Percentiles rank a stretch among this genome's conserved stretches.
phyloP scores from a whole-genome alignment of 2,888 invertebrate genomes.

The Agrotis puta region DNA sequence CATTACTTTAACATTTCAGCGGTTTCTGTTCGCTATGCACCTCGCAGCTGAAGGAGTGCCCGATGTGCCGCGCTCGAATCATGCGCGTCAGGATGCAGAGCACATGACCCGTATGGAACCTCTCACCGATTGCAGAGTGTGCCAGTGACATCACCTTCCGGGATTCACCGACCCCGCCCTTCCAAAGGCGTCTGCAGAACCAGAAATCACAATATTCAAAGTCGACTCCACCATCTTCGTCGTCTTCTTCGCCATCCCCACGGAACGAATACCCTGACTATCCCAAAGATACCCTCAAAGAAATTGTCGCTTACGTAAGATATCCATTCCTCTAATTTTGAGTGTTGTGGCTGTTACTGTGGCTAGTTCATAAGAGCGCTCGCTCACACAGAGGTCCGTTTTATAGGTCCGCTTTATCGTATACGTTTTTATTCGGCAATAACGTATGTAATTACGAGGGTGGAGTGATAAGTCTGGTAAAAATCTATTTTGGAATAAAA shows the following conservation, averaged over 20 bases:
- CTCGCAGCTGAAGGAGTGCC: conserved; percentile 95
- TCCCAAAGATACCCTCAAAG: not conserved
- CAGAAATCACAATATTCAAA: not conserved
- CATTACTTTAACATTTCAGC: conserved; percentile 79
- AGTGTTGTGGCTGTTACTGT: conserved; percentile 17
- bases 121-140: conserved; percentile 11
- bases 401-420: no score
- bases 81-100: conserved; percentile 70
- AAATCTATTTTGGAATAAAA: no score
- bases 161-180: conserved; percentile 42
- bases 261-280: not conserved
- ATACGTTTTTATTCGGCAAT: no score
- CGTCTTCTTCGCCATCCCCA: not conserved
- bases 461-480: no score
- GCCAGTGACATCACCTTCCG: conserved; percentile 13
- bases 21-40: conserved; percentile 96
- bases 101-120: conserved; percentile 67
- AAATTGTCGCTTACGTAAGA: conserved; percentile 34
- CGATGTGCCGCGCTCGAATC: conserved; percentile 94
- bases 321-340: conserved; percentile 13
- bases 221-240: not conserved
- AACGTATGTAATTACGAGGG: no score
- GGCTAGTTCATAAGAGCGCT: not conserved
- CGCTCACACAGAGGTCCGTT: no score
- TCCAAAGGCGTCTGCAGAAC: not conserved